Conservation (phyloP, 1,140 invertebrate species). For the Brachionus sp. region DNA sequence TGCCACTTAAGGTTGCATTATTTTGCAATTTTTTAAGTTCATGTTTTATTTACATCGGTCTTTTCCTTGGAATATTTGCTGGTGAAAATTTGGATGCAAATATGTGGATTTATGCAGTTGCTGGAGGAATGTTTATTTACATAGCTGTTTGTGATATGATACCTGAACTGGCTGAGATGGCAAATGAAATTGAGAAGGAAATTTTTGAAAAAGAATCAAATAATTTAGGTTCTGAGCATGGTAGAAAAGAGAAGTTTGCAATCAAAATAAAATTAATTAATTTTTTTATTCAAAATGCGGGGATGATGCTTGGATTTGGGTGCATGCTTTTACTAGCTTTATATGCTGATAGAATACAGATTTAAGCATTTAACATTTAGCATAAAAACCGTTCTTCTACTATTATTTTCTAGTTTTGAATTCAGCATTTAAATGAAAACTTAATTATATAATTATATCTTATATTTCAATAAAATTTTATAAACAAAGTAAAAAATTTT, state of each 20-base stretch:
- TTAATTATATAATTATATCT: neutral
- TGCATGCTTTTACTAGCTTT: constrained; percentile 14
- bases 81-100: constrained; percentile 59
- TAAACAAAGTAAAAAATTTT: neutral
- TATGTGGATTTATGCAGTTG: constrained; percentile 67
- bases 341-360: neutral
- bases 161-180: constrained; percentile 13
- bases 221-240: neutral
- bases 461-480: neutral
- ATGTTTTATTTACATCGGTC: constrained; percentile 67
- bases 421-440: neutral
- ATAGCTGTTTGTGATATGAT: constrained; percentile 66
- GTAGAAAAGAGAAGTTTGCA: neutral
- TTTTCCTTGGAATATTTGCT: constrained; percentile 63
- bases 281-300: constrained; percentile 35
- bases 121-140: constrained; percentile 68
- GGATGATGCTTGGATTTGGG: neutral
- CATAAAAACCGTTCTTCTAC: neutral
- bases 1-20: constrained; percentile 65
- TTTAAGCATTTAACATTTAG: neutral
- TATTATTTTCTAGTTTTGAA: neutral
- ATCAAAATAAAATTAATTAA: neutral
- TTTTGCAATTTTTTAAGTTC: constrained; percentile 69
- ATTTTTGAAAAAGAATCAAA: neutral
- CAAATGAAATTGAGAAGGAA: constrained; percentile 36